Evolutionary conservation across 2,113 vertebrate genomes (phyloP).

Genomic region (Oryzias curvinotus): DNA sequence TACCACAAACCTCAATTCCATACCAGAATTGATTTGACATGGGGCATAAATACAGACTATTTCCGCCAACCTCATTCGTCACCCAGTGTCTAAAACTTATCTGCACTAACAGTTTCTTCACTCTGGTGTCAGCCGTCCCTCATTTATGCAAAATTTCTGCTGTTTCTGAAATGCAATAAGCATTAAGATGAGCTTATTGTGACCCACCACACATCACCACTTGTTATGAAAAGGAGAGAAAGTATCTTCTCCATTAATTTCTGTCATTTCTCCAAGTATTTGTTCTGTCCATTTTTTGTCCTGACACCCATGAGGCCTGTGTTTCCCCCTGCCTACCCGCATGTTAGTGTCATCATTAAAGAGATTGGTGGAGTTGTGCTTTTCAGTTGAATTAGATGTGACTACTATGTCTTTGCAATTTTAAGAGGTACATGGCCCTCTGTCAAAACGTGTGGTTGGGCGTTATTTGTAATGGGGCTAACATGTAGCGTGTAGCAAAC

Average conservation of each 20-base stretch:
- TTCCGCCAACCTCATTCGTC: constrained; percentile 36
- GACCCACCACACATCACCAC: constrained; percentile 42
- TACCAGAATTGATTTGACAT: constrained; percentile 45
- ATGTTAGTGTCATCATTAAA: constrained; percentile 55
- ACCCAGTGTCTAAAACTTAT: constrained; percentile 27
- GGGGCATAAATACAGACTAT: constrained; percentile 53
- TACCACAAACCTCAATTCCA: constrained; percentile 29
- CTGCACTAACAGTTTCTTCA: constrained; percentile 2
- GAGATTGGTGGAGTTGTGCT: constrained; percentile 77
- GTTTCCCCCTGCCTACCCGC: background rate
- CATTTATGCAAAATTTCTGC: constrained; percentile 34
- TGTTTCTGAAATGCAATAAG: constrained; percentile 48
- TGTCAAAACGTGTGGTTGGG: too few relatives aligned
- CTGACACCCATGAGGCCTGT: constrained; percentile 1
- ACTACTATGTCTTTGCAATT: constrained; percentile 77
- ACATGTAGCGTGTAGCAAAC: too few relatives aligned
- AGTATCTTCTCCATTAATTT: constrained; percentile 53
- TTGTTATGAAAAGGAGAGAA: constrained; percentile 8
- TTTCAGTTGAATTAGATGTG: constrained; percentile 83
- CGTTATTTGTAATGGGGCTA: too few relatives aligned
- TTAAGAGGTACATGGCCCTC: too few relatives aligned
- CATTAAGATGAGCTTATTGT: constrained; percentile 39
- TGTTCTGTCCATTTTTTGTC: constrained; percentile 49
- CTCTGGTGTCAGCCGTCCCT: constrained; percentile 36
- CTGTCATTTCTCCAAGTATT: constrained; percentile 44